Base-by-base conservation (phyloP, 2,797 vertebrate genomes). In the Remorina albescens region DNA sequence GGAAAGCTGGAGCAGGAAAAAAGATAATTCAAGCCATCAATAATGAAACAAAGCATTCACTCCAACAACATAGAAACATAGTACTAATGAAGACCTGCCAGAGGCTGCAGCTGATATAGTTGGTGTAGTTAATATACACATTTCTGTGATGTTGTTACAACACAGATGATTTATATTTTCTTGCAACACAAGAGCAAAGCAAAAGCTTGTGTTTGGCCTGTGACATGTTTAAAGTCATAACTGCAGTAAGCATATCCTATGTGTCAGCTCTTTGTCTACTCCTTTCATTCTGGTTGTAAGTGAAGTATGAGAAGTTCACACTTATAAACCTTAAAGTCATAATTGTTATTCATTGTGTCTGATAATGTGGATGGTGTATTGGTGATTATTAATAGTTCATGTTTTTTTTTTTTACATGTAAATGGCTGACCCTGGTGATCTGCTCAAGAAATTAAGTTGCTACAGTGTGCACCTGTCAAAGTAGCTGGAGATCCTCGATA, bases 1-100 rank as follows among this genome's bases (percentile, higher is more conserved):
- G 93, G 58, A 96, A 97, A 76, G 96, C 98, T 99, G 86, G 47
- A 84, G 78, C 32, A 60, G 15, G 15, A 67, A n/a, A 60, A 46
- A 34, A 74, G 23, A 32, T 2, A 68, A 54, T 58, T 37, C 21
- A 80, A 13, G 10, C n/a, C 6, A 18, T 0, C 0, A n/a, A 67
- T 18, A 55, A 59, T 0, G 1, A 7, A 19, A 64, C 30, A 73
- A 54, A 56, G 10, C 9, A 44, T 25, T 28, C 5, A 25, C 2
- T 66, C 7, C 5, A 60, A 21, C 11, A 60, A 50, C 19, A 34
- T 18, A 3, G 28, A 47, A 67, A 37, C 1, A 16, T 25, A 56
- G 19, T 0, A 0, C 26, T 49, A 44, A 37, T 23, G 34, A 61
- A 63, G 4, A 44, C 16, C 36, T 51, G 12, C 25, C 26, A 50